Base-by-base conservation (phyloP, 2,113 vertebrate genomes). In the Cranoglanis bouderius region DNA sequence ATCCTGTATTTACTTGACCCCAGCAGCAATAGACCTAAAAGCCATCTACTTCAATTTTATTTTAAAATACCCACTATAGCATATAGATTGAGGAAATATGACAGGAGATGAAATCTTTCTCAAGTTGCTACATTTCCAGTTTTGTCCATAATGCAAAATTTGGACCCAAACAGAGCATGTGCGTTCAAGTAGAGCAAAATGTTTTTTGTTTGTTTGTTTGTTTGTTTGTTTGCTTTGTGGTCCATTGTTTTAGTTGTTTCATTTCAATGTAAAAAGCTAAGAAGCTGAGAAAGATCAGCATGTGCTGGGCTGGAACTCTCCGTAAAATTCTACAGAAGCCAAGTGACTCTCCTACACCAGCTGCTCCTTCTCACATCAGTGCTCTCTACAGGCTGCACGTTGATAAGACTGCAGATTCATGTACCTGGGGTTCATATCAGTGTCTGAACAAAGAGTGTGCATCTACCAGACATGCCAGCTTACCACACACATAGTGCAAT, bases 361-460 rank as follows among this genome's bases (percentile, higher is more conserved):
- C 59, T 82, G 43, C 86, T 81, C 77, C 32, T 55, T 72, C 53
- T 82, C 19, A 70, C 51, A 26, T 70, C 78, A 82, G 63, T 46
- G 61, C 78, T 55, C 78, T 74, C 86, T 72, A 29, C 78, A 88
- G 61, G 24, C 43, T 51, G 21, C 32, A 18, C 9, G 46, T 40
- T 16, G 32, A 82, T 87, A 81, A 40, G 77, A 26, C 43, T 40
- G 13, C 46, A 53, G 46, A 9, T 53, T 70, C 61, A 21, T 1
- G 21, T 51, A 26, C 46, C 63, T 32, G 46, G 53, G 51, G 67
- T 72, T 40, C 49, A 38, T 29, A 82, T 67, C 86, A 55, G 61
- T 83, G 81, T 43, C 81, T 83, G 81, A 83, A 83, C 81, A 83
- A 43, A 82, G 63, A 72, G 49, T 55, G 78, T 72, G 49, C 53